These are phyloP conservation scores for Drosophila trapezifrons DNA, from an alignment of 1,140 invertebrate genomes.

Conservation along the genomic window DNA sequence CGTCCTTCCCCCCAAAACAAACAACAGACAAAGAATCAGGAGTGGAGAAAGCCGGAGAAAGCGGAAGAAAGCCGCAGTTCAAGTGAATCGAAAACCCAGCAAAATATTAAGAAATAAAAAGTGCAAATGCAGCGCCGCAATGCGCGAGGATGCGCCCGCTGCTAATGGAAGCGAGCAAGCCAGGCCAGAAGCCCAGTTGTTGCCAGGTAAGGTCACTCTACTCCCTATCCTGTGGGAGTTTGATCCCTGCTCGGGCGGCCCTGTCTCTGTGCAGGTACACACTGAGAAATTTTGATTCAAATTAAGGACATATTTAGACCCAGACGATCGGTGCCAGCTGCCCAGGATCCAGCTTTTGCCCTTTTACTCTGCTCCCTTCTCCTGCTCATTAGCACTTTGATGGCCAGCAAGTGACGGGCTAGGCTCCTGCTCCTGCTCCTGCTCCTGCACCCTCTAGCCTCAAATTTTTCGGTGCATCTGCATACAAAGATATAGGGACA, in stretches of 20 bases:
- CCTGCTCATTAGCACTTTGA: slow-evolving; percentile 35
- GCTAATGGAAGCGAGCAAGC: not conserved
- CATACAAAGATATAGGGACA: slow-evolving; percentile 36
- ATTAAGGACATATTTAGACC: slow-evolving; percentile 71
- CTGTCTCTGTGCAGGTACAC: not conserved
- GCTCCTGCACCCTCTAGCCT: not conserved
- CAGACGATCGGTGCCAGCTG: slow-evolving; percentile 18
- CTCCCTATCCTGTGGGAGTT: too few relatives aligned
- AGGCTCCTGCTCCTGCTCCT: not conserved
- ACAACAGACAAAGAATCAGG: not conserved
- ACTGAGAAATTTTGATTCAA: slow-evolving; percentile 26
- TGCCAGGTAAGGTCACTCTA: slow-evolving; percentile 16
- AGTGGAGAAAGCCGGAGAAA: slow-evolving; percentile 17
- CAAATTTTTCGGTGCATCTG: slow-evolving; percentile 41
- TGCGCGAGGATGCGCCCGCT: slow-evolving; percentile 22
- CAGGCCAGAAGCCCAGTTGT: slow-evolving; percentile 5
- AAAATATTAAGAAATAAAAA: not conserved
- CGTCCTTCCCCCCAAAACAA: not conserved
- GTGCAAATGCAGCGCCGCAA: slow-evolving; percentile 9
- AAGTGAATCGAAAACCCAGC: not conserved
- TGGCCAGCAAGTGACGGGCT: too few relatives aligned
- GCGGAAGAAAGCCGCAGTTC: slow-evolving; percentile 1
- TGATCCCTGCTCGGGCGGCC: not conserved
- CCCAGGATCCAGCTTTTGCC: not conserved
- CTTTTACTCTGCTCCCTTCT: too few relatives aligned